phyloP scores from a whole-genome alignment of 2,113 vertebrate species.

The Odocoileus virginianus region DNA sequence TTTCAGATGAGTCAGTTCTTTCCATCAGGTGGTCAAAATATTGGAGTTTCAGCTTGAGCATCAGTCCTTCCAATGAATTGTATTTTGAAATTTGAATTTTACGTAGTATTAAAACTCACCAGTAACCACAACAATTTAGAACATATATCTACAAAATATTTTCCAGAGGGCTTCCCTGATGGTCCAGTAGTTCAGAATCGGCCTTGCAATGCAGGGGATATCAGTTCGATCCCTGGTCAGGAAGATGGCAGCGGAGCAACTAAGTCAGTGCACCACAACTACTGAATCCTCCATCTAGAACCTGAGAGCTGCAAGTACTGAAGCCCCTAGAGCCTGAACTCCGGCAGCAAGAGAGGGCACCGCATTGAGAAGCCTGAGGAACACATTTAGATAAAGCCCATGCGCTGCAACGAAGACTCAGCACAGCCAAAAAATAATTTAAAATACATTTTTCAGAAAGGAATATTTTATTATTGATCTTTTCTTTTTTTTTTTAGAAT shows the following conservation, averaged over 20 bases:
- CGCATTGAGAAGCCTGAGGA: neutral
- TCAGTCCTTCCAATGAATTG: neutral
- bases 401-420: neutral
- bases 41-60: neutral
- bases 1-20: neutral
- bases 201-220: neutral
- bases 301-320: neutral
- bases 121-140: neutral
- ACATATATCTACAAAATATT: neutral
- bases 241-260: neutral
- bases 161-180: neutral
- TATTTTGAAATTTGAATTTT: neutral
- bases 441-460: neutral
- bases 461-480: neutral
- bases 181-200: neutral
- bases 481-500: neutral
- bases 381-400: neutral
- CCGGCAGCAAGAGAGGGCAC: neutral
- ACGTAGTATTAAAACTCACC: neutral
- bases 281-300: neutral
- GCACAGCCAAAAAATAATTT: neutral
- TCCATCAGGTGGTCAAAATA: neutral
- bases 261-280: neutral
- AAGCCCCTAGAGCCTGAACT: neutral
- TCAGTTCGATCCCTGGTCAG: neutral